Evolutionary conservation across 2,888 invertebrate species (phyloP), one percentile per base, ranked within the genome.

Genomic region (Drosophila monieri): DNA sequence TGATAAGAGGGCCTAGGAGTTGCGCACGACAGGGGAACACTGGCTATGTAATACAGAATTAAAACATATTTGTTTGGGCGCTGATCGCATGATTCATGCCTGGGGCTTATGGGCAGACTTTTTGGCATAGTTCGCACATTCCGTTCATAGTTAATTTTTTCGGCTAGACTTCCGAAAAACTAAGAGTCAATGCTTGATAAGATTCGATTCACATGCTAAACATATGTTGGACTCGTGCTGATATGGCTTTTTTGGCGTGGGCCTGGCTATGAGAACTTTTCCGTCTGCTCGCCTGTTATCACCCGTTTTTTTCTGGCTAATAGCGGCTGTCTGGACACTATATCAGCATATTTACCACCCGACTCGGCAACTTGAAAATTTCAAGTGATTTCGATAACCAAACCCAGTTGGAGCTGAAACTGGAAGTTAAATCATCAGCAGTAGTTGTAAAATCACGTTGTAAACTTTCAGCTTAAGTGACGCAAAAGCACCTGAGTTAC

Each of bases 131-230:
- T 67, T 77, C 56, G 14, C 60, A 23, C 58, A 60, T 58, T 39
- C 37, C 44, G 12, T 53, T 53, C 3, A 9, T 23, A 41, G 53
- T 58, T 60, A 47, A 58, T 74, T 23, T 76, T 23, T 58, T 71
- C 18, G 70, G 60, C 77, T 60, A 77, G 81, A 77, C 83, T 39
- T 46, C 62, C 23, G 55, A 43, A 21, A 55, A 58, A 46, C 67
- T 30, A 57, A 60, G 71, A 64, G 79, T 71, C 81, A 78, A 56
- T 65, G 73, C 10, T 69, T 75, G 80, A 81, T 85, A 80, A 85
- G 78, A 43, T n/a, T 43, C 15, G 32, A 49, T n/a, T 39, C 39
- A 25, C 44, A 35, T 61, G 55, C 14, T 25, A 12, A 46, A 37
- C 59, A 73, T 60, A 71, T 64, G 61, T 47, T 65, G 21, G 54